Base-by-base conservation (phyloP, 1,140 invertebrate genomes). In the Temnothorax curvispinosus region DNA sequence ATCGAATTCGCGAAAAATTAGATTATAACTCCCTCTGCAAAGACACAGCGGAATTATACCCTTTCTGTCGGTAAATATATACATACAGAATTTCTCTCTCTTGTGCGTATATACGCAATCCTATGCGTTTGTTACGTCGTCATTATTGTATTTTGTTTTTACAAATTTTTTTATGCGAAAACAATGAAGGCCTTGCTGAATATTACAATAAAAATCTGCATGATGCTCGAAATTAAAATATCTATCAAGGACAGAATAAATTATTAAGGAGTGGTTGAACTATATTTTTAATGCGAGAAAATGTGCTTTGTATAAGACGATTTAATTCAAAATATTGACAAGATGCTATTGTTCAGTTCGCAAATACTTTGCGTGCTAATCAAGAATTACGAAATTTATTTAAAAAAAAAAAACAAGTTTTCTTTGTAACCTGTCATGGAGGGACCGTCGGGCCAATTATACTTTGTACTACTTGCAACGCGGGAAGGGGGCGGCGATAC, bases 31-130 rank as follows among this genome's bases (percentile, higher is more conserved):
- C 78, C 78, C 78, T 81, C 78, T 81, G 18, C 21, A 71, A 81
- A 71, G 18, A 44, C 21, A 35, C 8, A 58, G 8, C 21, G 38
- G 21, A 81, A 81, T 56, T 44, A 71, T 13, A 71, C 44, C 62
- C 65, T n/a, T 71, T 56, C 65, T 44, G 78, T 81, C 78, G 78
- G 52, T 81, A 81, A 81, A 71, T 81, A 56, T n/a, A 41, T 38
- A 64, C 21, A 27, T 27, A 27, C n/a, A 81, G 38, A 44, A 69
- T 38, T 56, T 35, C 21, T 56, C 21, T 35, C 2, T 50, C 15
- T 52, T 4, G 13, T 1, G 6, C 7, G 9, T 62, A 35, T 9
- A 5, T 21, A 15, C 13, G 38, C 41, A 11, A 21, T 67, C 5
- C 27, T 27, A 27, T 27, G 1, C 32, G 27, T 9, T 67, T 18